Conservation (phyloP, 2,888 invertebrate species). For the Acanthosoma haemorrhoidale region DNA sequence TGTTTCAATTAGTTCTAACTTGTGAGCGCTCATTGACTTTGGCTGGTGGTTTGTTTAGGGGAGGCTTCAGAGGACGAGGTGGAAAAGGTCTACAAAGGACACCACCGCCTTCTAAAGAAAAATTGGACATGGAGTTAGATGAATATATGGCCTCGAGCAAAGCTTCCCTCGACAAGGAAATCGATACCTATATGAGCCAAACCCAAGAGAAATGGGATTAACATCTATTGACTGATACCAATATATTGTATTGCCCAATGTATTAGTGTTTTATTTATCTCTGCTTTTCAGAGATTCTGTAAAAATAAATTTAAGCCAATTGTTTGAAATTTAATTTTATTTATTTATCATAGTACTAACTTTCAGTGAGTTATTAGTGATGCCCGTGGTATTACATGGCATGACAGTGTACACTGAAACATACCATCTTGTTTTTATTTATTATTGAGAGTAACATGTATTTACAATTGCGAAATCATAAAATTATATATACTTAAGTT, state of each 20-base stretch:
- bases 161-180: slow-evolving; percentile 37
- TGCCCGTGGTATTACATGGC: too few relatives aligned
- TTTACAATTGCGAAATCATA: too few relatives aligned
- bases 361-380: background rate
- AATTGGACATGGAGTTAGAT: slow-evolving; percentile 41
- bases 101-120: slow-evolving; percentile 39
- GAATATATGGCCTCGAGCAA: slow-evolving; percentile 40
- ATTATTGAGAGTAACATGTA: too few relatives aligned
- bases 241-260: background rate
- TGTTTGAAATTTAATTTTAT: background rate
- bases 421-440: too few relatives aligned
- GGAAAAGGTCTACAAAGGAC: slow-evolving; percentile 22
- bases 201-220: slow-evolving; percentile 34
- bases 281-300: background rate
- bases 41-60: too few relatives aligned
- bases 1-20: too few relatives aligned
- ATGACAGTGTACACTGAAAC: too few relatives aligned
- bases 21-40: too few relatives aligned
- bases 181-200: slow-evolving; percentile 37
- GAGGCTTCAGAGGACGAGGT: slow-evolving; percentile 31
- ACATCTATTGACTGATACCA: slow-evolving; percentile 9
- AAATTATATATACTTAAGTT: too few relatives aligned
- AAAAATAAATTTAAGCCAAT: background rate
- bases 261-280: slow-evolving; percentile 7
- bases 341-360: background rate